Conservation (phyloP, 2,113 vertebrate species). For the Pipa parva region DNA sequence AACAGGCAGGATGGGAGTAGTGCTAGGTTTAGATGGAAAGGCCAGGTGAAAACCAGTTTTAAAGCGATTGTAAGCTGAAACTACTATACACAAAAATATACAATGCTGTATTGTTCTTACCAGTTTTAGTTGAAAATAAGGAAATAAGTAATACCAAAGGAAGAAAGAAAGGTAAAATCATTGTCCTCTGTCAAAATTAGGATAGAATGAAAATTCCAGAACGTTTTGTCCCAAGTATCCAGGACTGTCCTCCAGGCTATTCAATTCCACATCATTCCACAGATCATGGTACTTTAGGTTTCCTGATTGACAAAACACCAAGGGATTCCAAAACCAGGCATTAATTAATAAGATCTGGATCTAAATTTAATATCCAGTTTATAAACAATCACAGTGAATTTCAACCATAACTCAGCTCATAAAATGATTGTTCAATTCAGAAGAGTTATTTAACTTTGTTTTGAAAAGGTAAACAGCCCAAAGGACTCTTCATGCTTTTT, state of each 20-base stretch:
- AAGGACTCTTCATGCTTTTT: not conserved
- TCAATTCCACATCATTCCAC: not conserved
- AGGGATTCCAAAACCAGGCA: not conserved
- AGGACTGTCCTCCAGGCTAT: not conserved
- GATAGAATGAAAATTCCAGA: not conserved
- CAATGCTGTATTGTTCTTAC: not conserved
- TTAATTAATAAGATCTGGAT: not conserved
- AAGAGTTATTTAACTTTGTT: not conserved
- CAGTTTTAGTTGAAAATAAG: constrained; percentile 5
- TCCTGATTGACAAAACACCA: not conserved
- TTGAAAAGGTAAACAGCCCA: not conserved
- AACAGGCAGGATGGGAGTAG: too few relatives aligned
- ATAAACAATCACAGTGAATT: not conserved
- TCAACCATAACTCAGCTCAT: not conserved
- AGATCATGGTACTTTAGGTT: not conserved
- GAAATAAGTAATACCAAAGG: not conserved
- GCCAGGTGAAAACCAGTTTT: too few relatives aligned
- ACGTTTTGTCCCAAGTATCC: constrained; percentile 8
- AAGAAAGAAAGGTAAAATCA: constrained; percentile 2
- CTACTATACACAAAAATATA: too few relatives aligned
- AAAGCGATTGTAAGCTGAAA: too few relatives aligned
- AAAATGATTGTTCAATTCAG: not conserved
- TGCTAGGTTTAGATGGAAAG: too few relatives aligned
- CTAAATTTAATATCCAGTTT: not conserved
- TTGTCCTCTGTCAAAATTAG: constrained; percentile 6